phyloP scores from a whole-genome alignment of 2,888 invertebrate genomes.

The Drosophila acutilabella region DNA sequence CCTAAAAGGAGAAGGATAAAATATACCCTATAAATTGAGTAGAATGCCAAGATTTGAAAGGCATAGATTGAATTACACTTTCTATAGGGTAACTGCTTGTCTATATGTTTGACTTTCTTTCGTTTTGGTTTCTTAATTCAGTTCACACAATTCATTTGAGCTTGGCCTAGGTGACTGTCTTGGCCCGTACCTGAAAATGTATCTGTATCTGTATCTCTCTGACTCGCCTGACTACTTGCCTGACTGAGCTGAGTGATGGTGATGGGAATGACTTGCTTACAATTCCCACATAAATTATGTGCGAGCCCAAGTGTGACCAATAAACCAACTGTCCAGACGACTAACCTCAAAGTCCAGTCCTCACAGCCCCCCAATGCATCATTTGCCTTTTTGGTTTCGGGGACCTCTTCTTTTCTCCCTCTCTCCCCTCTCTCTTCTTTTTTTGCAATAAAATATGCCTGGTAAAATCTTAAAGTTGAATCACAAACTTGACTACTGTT shows the following conservation, averaged over 20 bases:
- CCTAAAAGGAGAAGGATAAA: too few relatives aligned
- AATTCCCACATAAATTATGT: slow-evolving; percentile 83
- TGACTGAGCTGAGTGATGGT: slow-evolving; percentile 68
- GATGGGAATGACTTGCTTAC: slow-evolving; percentile 72
- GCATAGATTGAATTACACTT: not conserved
- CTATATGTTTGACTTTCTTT: slow-evolving; percentile 61
- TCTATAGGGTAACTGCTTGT: slow-evolving; percentile 7
- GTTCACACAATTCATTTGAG: slow-evolving; percentile 79
- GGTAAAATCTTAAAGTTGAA: slow-evolving; percentile 71
- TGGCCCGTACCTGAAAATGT: not conserved
- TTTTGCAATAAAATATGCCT: slow-evolving; percentile 83
- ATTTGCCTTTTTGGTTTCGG: slow-evolving; percentile 31
- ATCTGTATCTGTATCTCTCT: slow-evolving; percentile 16
- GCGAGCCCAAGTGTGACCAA: slow-evolving; percentile 84
- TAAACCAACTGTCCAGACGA: slow-evolving; percentile 79
- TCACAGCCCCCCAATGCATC: slow-evolving; percentile 33
- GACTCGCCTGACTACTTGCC: slow-evolving; percentile 43
- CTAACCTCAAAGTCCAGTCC: slow-evolving; percentile 47
- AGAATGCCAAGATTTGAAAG: not conserved
- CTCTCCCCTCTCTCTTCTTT: too few relatives aligned
- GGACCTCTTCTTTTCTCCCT: not conserved
- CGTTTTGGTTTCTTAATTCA: slow-evolving; percentile 64
- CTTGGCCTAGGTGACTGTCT: slow-evolving; percentile 61
- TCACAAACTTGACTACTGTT: slow-evolving; percentile 20
- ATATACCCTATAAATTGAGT: not conserved